Base-by-base conservation (phyloP, 1,140 invertebrate genomes). In the Lasaia peninsularis region DNA sequence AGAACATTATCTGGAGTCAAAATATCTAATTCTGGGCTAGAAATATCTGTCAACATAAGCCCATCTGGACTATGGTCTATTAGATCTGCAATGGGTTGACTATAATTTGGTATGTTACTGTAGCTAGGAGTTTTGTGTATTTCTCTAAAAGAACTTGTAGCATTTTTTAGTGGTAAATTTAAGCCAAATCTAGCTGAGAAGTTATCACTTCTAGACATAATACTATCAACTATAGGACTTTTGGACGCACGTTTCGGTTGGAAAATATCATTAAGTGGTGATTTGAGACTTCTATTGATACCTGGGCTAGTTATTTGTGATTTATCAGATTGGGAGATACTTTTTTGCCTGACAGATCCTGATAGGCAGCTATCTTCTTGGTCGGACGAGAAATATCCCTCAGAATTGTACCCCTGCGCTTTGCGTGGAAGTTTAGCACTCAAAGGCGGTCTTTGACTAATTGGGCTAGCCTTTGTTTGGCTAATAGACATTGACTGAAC, bases 301-400 rank as follows among this genome's bases (percentile, higher is more conserved):
- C 73, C 59, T 7, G 82, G 77, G 51, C 78, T 86, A 2, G 68
- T 80, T 7, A 74, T 69, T 54, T 71, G 51, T 40, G 67, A 63
- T 48, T 64, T 65, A 52, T 73, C 69, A 49, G 84, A 68, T 64
- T 85, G 34, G 4, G 82, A 80, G 69, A 79, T 87, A 24, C 72
- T 81, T 21, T 73, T 65, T 1, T 78, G 66, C 64, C 82, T 91
- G 32, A 80, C 67, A 24, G 72, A 89, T 16, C 78, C 80, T 34
- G 77, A 86, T 4, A 83, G 63, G 44, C 77, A 74, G 63, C 77
- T 90, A 68, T 92, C 92, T 70, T 93, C 91, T 75, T 93, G 92
- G 68, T 93, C 93, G 4, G 92, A 93, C 9, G 92, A 93, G 74
- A 93, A 93, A 65, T 93, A 93, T 9, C 93, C 93, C 75, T 94